phyloP scores from a whole-genome alignment of 1,140 invertebrate species.

The Bombus turneri region DNA sequence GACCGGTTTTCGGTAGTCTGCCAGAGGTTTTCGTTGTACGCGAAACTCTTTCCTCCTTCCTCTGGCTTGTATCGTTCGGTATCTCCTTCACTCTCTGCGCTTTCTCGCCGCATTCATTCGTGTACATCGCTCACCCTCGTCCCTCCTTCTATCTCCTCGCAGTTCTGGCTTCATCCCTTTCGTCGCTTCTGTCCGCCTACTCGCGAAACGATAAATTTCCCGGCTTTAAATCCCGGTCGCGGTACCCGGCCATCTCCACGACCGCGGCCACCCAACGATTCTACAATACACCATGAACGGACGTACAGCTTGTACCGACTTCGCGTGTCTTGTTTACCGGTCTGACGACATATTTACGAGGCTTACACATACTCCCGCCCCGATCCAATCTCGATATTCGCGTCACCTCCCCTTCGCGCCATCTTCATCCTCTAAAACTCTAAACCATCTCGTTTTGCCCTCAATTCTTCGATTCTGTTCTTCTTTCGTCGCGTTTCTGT shows the following conservation, averaged over 20 bases:
- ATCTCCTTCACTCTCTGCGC: neutral
- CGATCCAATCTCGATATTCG: conserved; percentile 66
- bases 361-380: conserved; percentile 24
- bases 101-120: conserved; percentile 4
- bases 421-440: conserved; percentile 2
- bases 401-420: neutral
- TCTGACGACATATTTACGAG: conserved; percentile 69
- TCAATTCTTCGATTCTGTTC: neutral
- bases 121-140: neutral
- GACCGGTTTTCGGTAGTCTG: conserved; percentile 52
- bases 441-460: neutral
- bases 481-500: neutral
- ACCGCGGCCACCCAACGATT: conserved; percentile 48
- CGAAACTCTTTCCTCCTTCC: conserved; percentile 19
- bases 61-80: neutral
- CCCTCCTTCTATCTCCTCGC: neutral
- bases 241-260: conserved; percentile 43
- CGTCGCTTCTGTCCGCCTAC: conserved; percentile 61
- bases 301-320: conserved; percentile 53
- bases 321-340: conserved; percentile 65
- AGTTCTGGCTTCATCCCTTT: conserved; percentile 53
- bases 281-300: conserved; percentile 36
- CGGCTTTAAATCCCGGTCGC: conserved; percentile 65
- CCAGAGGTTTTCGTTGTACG: conserved; percentile 39
- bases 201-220: conserved; percentile 69